Evolutionary conservation across 2,888 invertebrate species (phyloP).

Genomic region (Seira ritae): DNA sequence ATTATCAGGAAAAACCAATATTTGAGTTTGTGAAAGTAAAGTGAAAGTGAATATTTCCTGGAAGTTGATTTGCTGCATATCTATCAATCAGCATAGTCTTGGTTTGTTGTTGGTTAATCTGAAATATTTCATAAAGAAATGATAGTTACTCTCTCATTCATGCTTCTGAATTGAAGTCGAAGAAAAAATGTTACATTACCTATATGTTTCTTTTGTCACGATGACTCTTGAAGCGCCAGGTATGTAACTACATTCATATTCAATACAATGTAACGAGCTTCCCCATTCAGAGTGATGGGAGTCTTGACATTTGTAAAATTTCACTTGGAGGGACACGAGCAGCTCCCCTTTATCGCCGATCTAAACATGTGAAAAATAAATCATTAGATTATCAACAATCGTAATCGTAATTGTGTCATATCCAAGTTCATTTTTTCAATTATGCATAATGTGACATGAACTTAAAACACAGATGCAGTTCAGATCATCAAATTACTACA

Average conservation of each 20-base stretch:
- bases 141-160: constrained; percentile 14
- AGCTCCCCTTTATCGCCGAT: constrained; percentile 77
- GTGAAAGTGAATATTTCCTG: too few relatives aligned
- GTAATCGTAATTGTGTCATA: neutral
- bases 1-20: too few relatives aligned
- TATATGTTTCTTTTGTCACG: constrained; percentile 78
- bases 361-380: constrained; percentile 64
- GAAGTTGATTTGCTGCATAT: too few relatives aligned
- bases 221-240: constrained; percentile 76
- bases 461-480: too few relatives aligned
- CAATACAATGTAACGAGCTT: constrained; percentile 78
- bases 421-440: neutral
- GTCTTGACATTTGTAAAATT: constrained; percentile 78
- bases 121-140: constrained; percentile 39
- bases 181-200: constrained; percentile 72
- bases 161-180: constrained; percentile 22
- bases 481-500: too few relatives aligned
- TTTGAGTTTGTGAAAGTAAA: too few relatives aligned
- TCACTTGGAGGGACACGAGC: constrained; percentile 78
- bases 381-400: neutral
- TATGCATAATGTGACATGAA: too few relatives aligned
- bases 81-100: constrained; percentile 68
- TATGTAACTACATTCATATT: constrained; percentile 77
- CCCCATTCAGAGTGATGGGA: constrained; percentile 79
- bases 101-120: constrained; percentile 73